A percentile compares a stretch with the other conserved stretches of the same genome.
Evolutionary conservation across 2,888 invertebrate species (phyloP).

Genomic region (Hermodice carunculata): DNA sequence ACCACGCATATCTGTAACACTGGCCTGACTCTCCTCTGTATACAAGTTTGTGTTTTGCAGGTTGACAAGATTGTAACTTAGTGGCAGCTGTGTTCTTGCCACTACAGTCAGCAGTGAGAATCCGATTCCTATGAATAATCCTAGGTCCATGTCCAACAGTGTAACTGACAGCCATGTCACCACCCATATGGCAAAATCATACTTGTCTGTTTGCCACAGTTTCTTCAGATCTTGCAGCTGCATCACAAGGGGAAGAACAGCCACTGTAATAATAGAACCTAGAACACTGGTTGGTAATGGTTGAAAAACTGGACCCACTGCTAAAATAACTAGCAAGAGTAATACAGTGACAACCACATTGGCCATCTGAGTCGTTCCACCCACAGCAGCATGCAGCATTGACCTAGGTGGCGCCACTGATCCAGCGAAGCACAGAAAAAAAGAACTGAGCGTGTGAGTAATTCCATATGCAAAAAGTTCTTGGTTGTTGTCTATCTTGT

Average conservation of each 20-base stretch:
- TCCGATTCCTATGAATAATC: constrained; percentile 60
- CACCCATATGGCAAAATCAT: constrained; percentile 77
- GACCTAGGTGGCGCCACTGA: constrained; percentile 68
- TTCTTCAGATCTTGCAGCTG: constrained; percentile 77
- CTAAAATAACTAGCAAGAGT: constrained; percentile 61
- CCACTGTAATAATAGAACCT: constrained; percentile 70
- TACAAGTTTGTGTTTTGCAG: too few relatives aligned
- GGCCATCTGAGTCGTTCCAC: constrained; percentile 59
- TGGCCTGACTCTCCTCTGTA: too few relatives aligned
- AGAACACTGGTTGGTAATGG: constrained; percentile 66
- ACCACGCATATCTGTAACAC: not conserved
- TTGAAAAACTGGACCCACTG: constrained; percentile 60
- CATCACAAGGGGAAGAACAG: constrained; percentile 71
- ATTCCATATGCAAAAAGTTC: constrained; percentile 70
- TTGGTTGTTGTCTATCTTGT: constrained; percentile 45
- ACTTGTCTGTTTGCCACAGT: constrained; percentile 82
- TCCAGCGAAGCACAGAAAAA: constrained; percentile 70
- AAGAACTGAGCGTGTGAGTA: constrained; percentile 65
- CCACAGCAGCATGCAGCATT: constrained; percentile 63
- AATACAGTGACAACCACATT: constrained; percentile 58
- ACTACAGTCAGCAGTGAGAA: constrained; percentile 59
- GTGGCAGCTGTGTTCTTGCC: constrained; percentile 58
- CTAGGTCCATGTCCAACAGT: constrained; percentile 62
- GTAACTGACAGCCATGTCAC: constrained; percentile 56
- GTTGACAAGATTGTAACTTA: constrained; percentile 56